phyloP scores from a whole-genome alignment of 2,888 invertebrate species.

The Caenorhabditis becei region DNA sequence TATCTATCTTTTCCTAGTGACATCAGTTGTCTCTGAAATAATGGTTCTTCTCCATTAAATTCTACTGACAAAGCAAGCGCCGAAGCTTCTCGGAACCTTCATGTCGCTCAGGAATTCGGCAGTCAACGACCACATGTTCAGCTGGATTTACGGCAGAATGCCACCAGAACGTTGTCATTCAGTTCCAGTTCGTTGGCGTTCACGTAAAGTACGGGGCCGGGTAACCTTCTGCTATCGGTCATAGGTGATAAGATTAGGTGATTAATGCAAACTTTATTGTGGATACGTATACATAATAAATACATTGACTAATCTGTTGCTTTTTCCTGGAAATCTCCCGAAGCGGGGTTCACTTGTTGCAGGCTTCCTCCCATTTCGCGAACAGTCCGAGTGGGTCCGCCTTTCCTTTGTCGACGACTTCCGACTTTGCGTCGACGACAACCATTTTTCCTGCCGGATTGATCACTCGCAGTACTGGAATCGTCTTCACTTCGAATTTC shows the following conservation, averaged over 20 bases:
- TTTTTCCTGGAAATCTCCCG: no score
- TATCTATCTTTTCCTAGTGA: constrained; percentile 47
- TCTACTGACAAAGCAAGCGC: not conserved
- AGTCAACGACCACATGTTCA: constrained; percentile 17
- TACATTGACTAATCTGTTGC: no score
- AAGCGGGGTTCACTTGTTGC: constrained; percentile 52
- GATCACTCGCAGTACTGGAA: constrained; percentile 83
- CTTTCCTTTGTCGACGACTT: constrained; percentile 60
- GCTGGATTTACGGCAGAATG: not conserved
- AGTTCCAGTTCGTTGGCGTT: not conserved
- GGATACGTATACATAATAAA: not conserved
- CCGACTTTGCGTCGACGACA: constrained; percentile 82
- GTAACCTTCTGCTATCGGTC: not conserved
- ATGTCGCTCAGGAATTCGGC: constrained; percentile 37
- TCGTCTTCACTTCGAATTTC: constrained; percentile 79
- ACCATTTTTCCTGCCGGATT: constrained; percentile 83
- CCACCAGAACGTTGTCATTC: not conserved
- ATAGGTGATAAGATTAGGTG: not conserved
- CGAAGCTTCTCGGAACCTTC: constrained; percentile 23
- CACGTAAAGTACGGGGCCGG: not conserved
- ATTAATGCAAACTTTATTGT: constrained; percentile 17
- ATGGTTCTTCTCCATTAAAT: not conserved
- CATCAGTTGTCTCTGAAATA: constrained; percentile 55
- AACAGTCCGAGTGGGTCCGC: constrained; percentile 65
- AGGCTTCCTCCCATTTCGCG: constrained; percentile 68